Evolutionary conservation across 64 coral and sea anemone species (phyloP).

Genomic region (Actinia equina): DNA sequence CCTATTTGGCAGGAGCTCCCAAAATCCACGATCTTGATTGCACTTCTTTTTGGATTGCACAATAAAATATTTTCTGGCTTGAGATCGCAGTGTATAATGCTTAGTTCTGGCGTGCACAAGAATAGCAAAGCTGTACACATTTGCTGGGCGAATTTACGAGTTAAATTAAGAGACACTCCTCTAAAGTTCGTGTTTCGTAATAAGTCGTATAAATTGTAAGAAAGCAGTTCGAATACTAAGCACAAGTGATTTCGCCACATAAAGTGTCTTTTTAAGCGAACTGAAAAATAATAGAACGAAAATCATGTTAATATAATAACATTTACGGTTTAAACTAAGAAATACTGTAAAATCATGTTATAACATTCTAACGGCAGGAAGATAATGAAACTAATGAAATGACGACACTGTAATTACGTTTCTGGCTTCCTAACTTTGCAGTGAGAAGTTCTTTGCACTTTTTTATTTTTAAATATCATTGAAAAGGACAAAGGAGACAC

Average conservation of each 20-base stretch:
- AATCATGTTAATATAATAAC: not conserved
- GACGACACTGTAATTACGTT: too few species aligned
- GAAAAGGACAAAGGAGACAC: too few species aligned
- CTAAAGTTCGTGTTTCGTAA: slow-evolving; percentile 97
- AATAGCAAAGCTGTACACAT: slow-evolving; percentile 94
- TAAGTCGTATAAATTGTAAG: slow-evolving; percentile 94
- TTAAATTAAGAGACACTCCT: slow-evolving; percentile 94
- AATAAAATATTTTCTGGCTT: slow-evolving; percentile 98
- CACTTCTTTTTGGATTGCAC: slow-evolving; percentile 94
- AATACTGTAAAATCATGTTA: too few species aligned
- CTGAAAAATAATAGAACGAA: slow-evolving; percentile 48
- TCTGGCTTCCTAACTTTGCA: too few species aligned
- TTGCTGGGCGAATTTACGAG: slow-evolving; percentile 96
- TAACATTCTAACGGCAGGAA: too few species aligned
- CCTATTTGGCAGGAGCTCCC: slow-evolving; percentile 96
- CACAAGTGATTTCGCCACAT: slow-evolving; percentile 95
- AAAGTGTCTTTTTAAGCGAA: slow-evolving; percentile 95
- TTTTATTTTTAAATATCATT: too few species aligned
- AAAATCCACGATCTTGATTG: slow-evolving; percentile 98
- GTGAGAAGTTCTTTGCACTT: too few species aligned
- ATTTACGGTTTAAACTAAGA: too few species aligned
- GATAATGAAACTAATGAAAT: too few species aligned
- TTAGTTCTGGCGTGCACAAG: slow-evolving; percentile 80
- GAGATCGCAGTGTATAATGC: slow-evolving; percentile 97
- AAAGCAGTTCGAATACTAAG: slow-evolving; percentile 93